Evolutionary conservation across 2,113 vertebrate species (phyloP).

Genomic region (Vulpes ferrilata): DNA sequence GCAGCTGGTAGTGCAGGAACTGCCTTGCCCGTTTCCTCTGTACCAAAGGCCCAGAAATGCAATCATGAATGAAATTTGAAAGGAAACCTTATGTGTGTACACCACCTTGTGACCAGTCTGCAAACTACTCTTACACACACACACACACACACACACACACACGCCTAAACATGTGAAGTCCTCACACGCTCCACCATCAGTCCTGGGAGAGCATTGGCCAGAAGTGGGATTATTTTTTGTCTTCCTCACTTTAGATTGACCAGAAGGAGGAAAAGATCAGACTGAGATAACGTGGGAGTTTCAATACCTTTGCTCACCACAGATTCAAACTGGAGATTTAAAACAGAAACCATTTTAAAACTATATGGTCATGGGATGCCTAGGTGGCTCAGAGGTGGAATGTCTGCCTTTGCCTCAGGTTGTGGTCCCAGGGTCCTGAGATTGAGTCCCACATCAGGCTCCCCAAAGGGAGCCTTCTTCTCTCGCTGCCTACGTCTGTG

Average conservation of each 20-base stretch:
- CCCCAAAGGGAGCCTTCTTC: too few relatives aligned
- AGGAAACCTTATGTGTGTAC: slow-evolving; percentile 67
- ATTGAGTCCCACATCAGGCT: too few relatives aligned
- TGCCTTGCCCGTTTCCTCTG: slow-evolving; percentile 4
- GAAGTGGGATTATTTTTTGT: neutral
- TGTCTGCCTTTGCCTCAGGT: too few relatives aligned
- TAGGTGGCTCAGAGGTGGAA: too few relatives aligned
- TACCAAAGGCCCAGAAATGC: neutral
- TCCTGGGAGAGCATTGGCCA: neutral
- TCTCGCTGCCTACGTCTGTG: too few relatives aligned
- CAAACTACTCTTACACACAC: slow-evolving; percentile 64
- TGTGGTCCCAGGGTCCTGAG: too few relatives aligned
- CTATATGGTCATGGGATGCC: neutral
- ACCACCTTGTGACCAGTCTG: slow-evolving; percentile 78
- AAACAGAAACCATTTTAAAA: neutral
- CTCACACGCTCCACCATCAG: neutral
- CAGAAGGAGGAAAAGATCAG: slow-evolving; percentile 29
- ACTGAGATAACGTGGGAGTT: neutral
- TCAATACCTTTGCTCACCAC: neutral
- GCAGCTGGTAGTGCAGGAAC: neutral
- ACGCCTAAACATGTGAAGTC: slow-evolving; percentile 1
- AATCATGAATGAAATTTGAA: slow-evolving; percentile 39
- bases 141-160: neutral
- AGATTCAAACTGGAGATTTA: neutral
- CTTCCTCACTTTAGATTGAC: neutral